Evolutionary conservation across 2,888 invertebrate species (phyloP).

Genomic region (Latrodectus hesperus): DNA sequence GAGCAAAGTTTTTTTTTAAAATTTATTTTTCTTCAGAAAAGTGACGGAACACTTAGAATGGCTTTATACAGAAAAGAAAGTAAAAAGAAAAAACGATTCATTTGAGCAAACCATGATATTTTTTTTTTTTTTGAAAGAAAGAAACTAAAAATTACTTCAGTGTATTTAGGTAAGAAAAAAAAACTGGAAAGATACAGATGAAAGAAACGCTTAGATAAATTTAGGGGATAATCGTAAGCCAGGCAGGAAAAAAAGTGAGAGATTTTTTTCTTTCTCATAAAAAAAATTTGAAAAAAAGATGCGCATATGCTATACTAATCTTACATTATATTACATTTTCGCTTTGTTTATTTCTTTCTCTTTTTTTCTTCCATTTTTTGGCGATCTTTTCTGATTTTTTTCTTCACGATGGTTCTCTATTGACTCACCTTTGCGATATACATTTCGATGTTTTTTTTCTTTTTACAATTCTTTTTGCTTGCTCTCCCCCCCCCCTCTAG

Average conservation of each 20-base stretch:
- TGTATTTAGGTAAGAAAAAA: too few relatives aligned
- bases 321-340: slow-evolving; percentile 33
- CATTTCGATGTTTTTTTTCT: not conserved
- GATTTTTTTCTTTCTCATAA: not conserved
- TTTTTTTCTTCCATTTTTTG: slow-evolving; percentile 1
- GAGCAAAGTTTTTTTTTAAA: too few relatives aligned
- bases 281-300: not conserved
- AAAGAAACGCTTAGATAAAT: not conserved
- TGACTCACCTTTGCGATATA: not conserved
- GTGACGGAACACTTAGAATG: too few relatives aligned
- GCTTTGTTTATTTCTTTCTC: slow-evolving; percentile 1
- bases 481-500: too few relatives aligned
- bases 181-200: not conserved
- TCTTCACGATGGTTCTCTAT: not conserved
- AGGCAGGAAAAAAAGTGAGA: not conserved
- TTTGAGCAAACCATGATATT: too few relatives aligned
- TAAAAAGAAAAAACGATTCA: too few relatives aligned
- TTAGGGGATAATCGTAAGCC: not conserved
- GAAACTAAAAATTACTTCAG: too few relatives aligned
- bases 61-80: too few relatives aligned
- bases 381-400: not conserved
- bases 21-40: too few relatives aligned
- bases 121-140: too few relatives aligned
- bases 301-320: slow-evolving; percentile 18
- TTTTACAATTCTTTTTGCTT: not conserved